A percentile compares a stretch with the other conserved stretches of the same genome.
phyloP scores from a whole-genome alignment of 2,888 invertebrate genomes.

The Epistrophe eligans region DNA sequence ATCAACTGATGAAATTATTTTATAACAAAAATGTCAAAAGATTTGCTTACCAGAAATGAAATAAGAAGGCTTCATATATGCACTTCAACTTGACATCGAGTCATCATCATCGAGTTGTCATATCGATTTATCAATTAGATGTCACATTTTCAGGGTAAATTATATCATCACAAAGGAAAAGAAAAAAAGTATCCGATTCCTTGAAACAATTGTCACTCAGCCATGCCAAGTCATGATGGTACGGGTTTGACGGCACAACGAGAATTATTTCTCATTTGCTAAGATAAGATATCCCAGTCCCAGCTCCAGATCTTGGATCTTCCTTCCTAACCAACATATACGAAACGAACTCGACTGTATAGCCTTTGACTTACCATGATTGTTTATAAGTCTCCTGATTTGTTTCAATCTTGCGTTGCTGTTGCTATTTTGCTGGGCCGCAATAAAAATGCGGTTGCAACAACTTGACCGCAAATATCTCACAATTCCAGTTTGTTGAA shows the following conservation, averaged over 20 bases:
- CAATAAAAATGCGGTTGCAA: constrained; percentile 73
- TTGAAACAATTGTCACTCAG: constrained; percentile 33
- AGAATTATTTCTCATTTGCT: background rate
- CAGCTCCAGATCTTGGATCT: constrained; percentile 1
- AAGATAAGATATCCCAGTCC: background rate
- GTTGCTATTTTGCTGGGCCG: constrained; percentile 16
- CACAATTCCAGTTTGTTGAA: constrained; percentile 49
- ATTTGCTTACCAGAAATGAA: constrained; percentile 1
- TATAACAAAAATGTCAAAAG: constrained; percentile 7
- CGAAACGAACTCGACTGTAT: background rate
- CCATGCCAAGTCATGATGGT: background rate
- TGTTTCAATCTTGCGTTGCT: background rate
- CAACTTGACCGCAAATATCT: constrained; percentile 67
- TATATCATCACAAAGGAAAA: constrained; percentile 44
- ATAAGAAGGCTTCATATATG: background rate
- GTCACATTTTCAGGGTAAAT: constrained; percentile 46
- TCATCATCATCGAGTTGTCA: constrained; percentile 57
- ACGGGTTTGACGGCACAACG: background rate
- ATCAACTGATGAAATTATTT: background rate
- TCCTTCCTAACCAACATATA: background rate
- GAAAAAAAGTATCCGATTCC: constrained; percentile 33
- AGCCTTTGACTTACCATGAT: constrained; percentile 24
- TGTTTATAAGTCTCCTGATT: constrained; percentile 22
- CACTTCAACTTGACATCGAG: constrained; percentile 28
- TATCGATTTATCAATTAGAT: constrained; percentile 57